Evolutionary conservation across 2,888 invertebrate species (phyloP).

Genomic region (Meganola albula): DNA sequence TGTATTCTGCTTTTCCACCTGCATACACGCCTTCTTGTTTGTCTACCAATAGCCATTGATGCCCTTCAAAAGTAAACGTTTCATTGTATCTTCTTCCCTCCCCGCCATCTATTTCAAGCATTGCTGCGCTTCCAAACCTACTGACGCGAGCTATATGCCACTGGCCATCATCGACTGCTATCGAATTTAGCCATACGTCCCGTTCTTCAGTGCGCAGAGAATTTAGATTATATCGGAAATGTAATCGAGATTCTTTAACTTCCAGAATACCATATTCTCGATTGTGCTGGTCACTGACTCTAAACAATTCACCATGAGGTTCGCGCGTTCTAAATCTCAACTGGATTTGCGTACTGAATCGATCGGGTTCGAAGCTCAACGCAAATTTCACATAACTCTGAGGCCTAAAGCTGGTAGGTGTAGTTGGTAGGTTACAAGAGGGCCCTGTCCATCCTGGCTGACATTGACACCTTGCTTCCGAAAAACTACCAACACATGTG

Average conservation of each 20-base stretch:
- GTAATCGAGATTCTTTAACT: constrained; percentile 92
- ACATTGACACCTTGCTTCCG: constrained; percentile 94
- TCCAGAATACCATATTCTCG: constrained; percentile 94
- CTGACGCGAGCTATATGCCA: constrained; percentile 97
- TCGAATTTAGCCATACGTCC: constrained; percentile 92
- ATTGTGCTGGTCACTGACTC: constrained; percentile 95
- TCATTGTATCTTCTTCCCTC: constrained; percentile 96
- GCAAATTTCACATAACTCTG: constrained; percentile 98
- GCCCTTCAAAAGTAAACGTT: constrained; percentile 92
- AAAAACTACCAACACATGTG: constrained; percentile 94
- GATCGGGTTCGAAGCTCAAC: constrained; percentile 94
- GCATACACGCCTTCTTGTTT: constrained; percentile 97
- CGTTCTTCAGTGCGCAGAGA: constrained; percentile 93
- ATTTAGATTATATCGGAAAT: constrained; percentile 95
- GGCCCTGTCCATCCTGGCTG: constrained; percentile 97
- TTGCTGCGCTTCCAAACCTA: constrained; percentile 94
- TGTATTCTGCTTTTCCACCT: constrained; percentile 96
- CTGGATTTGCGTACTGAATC: constrained; percentile 95
- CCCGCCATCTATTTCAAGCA: constrained; percentile 94
- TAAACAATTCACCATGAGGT: constrained; percentile 94
- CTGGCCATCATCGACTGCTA: constrained; percentile 95
- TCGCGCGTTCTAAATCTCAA: constrained; percentile 95
- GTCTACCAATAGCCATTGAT: constrained; percentile 94
- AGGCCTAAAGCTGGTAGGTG: constrained; percentile 93
- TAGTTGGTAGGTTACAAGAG: constrained; percentile 89